Base-by-base conservation (phyloP, 2,797 vertebrate genomes). In the Urophycis tenuis region DNA sequence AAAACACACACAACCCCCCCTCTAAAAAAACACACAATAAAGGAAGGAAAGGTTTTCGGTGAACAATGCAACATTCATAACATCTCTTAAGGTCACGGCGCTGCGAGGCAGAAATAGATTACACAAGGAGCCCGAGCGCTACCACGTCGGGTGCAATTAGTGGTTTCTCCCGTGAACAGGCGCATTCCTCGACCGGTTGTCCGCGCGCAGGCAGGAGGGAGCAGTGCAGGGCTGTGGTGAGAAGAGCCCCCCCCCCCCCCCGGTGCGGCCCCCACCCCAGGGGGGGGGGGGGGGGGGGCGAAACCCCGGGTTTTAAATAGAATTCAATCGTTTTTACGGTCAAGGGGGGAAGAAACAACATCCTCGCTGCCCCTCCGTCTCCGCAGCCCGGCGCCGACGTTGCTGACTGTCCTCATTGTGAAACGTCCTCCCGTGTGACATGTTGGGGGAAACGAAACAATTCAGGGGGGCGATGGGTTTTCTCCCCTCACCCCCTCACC, bases 161-260 rank as follows among this genome's bases (percentile, higher is more conserved):
- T 73, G 72, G 35, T 41, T 45, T 45, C 36, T 73, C 72, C 36
- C 6, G 35, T 73, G 72, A 35, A 39, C 39, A 73, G 10, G n/a
- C 19, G 31, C 72, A 41, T 45, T 73, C 72, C 72, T 73, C 45
- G 34, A 29, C 36, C n/a, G 29, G 36, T n/a, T n/a, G 12, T 45
- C 72, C 72, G 31, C 31, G 72, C 14, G 11, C 34, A 73, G 36
- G 34, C 33, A 17, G 22, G 69, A 17, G 30, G 30, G 11, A 31
- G 29, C 29, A 8, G 29, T 70, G 25, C 85, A 88, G 83, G 84
- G 69, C 80, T 90, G 91, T 71, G 91, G 90, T 87, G 84, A 87
- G 78, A 84, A 64, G 78, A 76, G 7, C 60, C 60, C n/a, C 25
- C n/a, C n/a, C n/a, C n/a, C n/a, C n/a, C n/a, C n/a, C n/a, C n/a